Base-by-base conservation (phyloP, 1,140 invertebrate genomes). In the Dufourea novaeangliae region DNA sequence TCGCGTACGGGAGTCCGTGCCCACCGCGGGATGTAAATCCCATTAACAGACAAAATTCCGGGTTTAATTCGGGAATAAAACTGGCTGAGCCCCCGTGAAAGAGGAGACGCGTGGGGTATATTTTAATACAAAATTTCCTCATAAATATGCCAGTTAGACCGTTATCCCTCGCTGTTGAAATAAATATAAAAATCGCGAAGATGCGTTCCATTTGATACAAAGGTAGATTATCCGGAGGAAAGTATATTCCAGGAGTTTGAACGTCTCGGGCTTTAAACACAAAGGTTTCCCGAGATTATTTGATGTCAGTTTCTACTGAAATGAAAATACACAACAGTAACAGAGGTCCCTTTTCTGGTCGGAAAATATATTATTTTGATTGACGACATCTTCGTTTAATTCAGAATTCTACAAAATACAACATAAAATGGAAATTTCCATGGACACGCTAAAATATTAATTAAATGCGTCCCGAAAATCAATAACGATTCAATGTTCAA, bases 21-120 rank as follows among this genome's bases (percentile, higher is more conserved):
- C 29, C 34, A 34, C 8, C 34, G 20, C 11, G 57, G 37, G 46
- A 71, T 62, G 32, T 50, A 62, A 78, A 78, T 71, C 44, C 25
- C 34, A 78, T 71, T 78, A 70, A 71, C 39, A n/a, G 17, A 32
- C 56, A 39, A 63, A 78, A 63, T 78, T 71, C 62, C 44, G 41
- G 34, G 56, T 56, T 71, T 54, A 56, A 62, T 70, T 71, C 66
- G 3, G 12, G n/a, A 54, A 63, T 61, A 22, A 63, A 61, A 41
- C 68, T 25, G 32, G 56, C 34, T 41, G 20, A 34, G 22, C 4
- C 34, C 10, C 7, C 11, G 17, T 11, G 32, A 29, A 44, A 69
- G 29, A 41, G n/a, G 1, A 37, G 17, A 29, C 29, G 39, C 71
- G 14, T 25, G 4, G 0, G n/a, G 17, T 41, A 37, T 56, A 56